Evolutionary conservation across 2,113 vertebrate species (phyloP).

Genomic region (Halcyon malimbica): DNA sequence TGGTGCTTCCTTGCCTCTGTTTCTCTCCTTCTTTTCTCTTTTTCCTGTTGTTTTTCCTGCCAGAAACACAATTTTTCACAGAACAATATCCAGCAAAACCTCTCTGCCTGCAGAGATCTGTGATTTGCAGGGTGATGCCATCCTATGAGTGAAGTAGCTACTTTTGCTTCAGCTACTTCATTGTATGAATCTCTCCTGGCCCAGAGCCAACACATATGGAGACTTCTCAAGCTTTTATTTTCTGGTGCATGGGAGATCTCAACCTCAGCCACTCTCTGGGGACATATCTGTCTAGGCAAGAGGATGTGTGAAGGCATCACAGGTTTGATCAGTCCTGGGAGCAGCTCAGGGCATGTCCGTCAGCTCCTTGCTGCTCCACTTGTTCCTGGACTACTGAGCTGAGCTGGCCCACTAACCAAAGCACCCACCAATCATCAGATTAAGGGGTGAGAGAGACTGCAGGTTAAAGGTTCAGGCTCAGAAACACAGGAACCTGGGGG

Average conservation of each 20-base stretch:
- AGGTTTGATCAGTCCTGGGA: neutral
- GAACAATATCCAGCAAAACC: neutral
- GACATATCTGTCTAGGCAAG: neutral
- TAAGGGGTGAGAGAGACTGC: neutral
- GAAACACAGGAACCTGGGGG: neutral
- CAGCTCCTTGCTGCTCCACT: neutral
- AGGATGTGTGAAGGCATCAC: neutral
- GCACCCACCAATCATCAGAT: neutral
- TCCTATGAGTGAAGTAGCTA: neutral
- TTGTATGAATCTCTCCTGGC: neutral
- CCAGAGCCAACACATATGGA: neutral
- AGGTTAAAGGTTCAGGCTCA: neutral
- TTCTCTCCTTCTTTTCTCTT: neutral
- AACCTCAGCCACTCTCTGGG: neutral
- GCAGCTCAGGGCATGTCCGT: fast-evolving
- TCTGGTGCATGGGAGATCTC: neutral
- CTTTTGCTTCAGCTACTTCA: neutral
- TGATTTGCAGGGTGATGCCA: neutral
- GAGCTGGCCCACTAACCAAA: neutral
- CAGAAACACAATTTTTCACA: neutral
- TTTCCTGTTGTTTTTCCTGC: neutral
- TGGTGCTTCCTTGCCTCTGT: neutral
- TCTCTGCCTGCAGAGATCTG: neutral
- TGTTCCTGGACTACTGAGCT: fast-evolving
- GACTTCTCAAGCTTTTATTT: neutral